These are phyloP conservation scores for Talpa occidentalis DNA, from an alignment of 2,113 vertebrate species.

Conservation along the genomic window DNA sequence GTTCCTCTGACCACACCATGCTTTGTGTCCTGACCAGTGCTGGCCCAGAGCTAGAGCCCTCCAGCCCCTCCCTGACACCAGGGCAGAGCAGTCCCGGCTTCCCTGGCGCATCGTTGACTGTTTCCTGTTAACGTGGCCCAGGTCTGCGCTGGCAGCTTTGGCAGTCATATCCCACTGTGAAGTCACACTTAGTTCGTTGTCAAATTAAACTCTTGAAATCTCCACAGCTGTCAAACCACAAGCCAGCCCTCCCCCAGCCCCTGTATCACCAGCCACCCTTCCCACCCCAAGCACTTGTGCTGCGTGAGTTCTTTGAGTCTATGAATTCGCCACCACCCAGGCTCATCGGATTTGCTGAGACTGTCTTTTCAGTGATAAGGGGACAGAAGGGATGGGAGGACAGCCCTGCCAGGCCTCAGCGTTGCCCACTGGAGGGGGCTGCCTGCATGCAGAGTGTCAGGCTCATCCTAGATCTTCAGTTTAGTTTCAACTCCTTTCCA, in stretches of 20 bases:
- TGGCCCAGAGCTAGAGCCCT: not conserved
- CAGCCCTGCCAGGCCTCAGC: no score
- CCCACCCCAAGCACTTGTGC: not conserved
- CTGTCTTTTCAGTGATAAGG: not conserved
- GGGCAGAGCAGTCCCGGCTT: not conserved
- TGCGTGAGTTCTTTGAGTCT: no score
- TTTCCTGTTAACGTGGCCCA: not conserved
- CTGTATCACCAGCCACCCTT: not conserved
- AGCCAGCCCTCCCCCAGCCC: accelerated
- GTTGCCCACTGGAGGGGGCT: no score
- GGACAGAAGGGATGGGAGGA: not conserved
- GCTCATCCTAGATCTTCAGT: accelerated
- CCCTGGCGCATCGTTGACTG: accelerated
- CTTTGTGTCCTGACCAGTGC: not conserved
- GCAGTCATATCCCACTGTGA: conserved; percentile 49
- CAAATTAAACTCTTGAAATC: conserved; percentile 65
- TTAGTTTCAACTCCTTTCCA: not conserved
- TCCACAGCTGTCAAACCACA: conserved; percentile 61
- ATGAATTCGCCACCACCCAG: accelerated
- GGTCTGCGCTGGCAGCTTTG: conserved; percentile 37
- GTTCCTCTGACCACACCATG: not conserved
- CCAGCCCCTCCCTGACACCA: not conserved
- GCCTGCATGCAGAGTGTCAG: accelerated
- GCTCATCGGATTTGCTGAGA: not conserved
- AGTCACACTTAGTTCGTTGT: conserved; percentile 71